A percentile compares a stretch with the other conserved stretches of the same genome.
Evolutionary conservation across 2,888 invertebrate species (phyloP).

Genomic region (Stenodera caucasica): DNA sequence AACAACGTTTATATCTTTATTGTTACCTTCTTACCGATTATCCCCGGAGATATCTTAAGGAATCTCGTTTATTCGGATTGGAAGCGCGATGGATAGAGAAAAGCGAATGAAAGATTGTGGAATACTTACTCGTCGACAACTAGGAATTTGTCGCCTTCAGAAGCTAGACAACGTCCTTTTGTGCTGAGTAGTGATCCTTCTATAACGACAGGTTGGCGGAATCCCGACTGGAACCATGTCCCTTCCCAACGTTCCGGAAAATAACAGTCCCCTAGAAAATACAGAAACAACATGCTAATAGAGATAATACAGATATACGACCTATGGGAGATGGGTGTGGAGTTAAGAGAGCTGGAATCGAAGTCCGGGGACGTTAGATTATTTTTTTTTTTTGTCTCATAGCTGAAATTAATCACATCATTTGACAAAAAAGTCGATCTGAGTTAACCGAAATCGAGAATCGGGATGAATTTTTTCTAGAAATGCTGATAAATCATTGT

Average conservation of each 20-base stretch:
- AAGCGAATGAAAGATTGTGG: too few species aligned
- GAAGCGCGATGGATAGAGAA: background rate
- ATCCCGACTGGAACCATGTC: constrained; percentile 89
- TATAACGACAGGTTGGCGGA: constrained; percentile 81
- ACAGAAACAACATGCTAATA: constrained; percentile 31
- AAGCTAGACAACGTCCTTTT: constrained; percentile 81
- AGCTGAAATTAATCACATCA: constrained; percentile 18
- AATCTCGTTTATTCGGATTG: background rate
- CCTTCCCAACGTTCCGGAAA: constrained; percentile 87
- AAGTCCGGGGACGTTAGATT: background rate
- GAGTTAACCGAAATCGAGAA: too few species aligned
- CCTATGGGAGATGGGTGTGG: constrained; percentile 16
- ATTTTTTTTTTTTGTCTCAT: background rate
- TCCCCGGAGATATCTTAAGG: background rate
- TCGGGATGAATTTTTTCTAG: background rate
- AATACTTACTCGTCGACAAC: constrained; percentile 86
- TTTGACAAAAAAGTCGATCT: too few species aligned
- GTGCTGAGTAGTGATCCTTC: constrained; percentile 80
- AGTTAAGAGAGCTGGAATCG: background rate
- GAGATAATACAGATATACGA: constrained; percentile 28
- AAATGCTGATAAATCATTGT: background rate
- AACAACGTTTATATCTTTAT: background rate
- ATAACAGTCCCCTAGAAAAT: constrained; percentile 68
- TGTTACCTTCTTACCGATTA: constrained; percentile 1
- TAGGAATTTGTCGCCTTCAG: constrained; percentile 86